These are phyloP conservation scores for Cyprinus carpio DNA, from an alignment of 2,113 vertebrate genomes.

Conservation along the genomic window DNA sequence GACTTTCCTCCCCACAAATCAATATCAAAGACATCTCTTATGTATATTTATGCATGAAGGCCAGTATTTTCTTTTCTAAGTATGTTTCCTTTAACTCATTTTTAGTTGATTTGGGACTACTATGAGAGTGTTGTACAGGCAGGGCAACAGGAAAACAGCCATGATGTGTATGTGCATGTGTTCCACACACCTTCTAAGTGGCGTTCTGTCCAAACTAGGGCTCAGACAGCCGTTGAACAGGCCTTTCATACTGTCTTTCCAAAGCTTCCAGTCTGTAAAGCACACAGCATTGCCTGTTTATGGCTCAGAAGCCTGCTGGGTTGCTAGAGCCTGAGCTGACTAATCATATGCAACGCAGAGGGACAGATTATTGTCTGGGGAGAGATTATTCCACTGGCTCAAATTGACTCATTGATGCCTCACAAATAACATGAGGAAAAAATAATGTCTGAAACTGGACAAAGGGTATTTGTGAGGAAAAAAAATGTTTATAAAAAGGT, in stretches of 20 bases:
- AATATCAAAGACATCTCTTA: constrained; percentile 4
- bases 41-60: neutral
- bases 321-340: neutral
- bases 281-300: constrained; percentile 52
- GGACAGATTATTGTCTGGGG: too few species aligned
- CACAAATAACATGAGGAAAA: neutral
- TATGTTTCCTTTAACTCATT: constrained; percentile 31
- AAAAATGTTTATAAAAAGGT: neutral
- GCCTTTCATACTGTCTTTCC: constrained; percentile 48
- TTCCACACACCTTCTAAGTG: constrained; percentile 40
- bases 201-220: constrained; percentile 39
- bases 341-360: constrained; percentile 10
- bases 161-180: constrained; percentile 34
- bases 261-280: constrained; percentile 31
- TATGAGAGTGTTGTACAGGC: constrained; percentile 44
- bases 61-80: constrained; percentile 39
- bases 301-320: neutral
- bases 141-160: constrained; percentile 61
- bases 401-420: constrained; percentile 31
- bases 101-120: neutral
- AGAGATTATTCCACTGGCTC: constrained; percentile 19
- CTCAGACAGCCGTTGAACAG: constrained; percentile 46
- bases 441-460: neutral
- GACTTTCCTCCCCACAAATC: neutral
- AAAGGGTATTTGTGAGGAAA: neutral